Evolutionary conservation across 2,797 vertebrate species (phyloP), one percentile per base, ranked within the genome.

Genomic region (Poecile montanus): DNA sequence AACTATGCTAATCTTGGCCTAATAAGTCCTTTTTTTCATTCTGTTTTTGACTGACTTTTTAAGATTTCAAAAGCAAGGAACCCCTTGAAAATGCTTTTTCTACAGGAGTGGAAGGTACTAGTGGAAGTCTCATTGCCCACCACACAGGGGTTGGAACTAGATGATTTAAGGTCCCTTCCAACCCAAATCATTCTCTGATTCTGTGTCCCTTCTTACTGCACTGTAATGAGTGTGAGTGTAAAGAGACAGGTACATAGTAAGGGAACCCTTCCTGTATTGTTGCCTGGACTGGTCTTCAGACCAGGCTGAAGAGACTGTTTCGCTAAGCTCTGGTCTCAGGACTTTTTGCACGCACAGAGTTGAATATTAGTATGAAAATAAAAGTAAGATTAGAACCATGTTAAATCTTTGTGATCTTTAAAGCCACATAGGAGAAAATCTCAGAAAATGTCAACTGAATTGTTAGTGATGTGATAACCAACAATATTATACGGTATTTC

Each of bases 211-310:
- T 42, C 27, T 65, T 38, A 44, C 47, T 78, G 63, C 34, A 36
- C 13, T 51, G n/a, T 38, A 80, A 61, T 13, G 29, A n/a, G 6
- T 19, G 16, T 53, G 18, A n/a, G 19, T 12, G 5, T n/a, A 29
- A 10, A 14, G n/a, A 50, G 26, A 32, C 15, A 44, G 17, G 12
- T 21, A 27, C 1, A 0, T 2, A 29, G n/a, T 3, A 10, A 2
- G 30, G 22, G 5, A 70, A 17, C 6, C 5, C 16, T 75, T 68
- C 36, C n/a, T 0, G 0, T 2, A 0, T 19, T 73, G 10, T 15
- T 67, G 9, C 44, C 60, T 72, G 47, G 16, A 30, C 6, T 56
- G 9, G 36, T 67, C 30, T 87, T 71, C 71, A 65, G 50, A 51
- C 25, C 38, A 56, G 56, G 12, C 29, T 45, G 15, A 67, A 56